Evolutionary conservation across 1,140 invertebrate species (phyloP).

Genomic region (Drosophila sturtevanti): DNA sequence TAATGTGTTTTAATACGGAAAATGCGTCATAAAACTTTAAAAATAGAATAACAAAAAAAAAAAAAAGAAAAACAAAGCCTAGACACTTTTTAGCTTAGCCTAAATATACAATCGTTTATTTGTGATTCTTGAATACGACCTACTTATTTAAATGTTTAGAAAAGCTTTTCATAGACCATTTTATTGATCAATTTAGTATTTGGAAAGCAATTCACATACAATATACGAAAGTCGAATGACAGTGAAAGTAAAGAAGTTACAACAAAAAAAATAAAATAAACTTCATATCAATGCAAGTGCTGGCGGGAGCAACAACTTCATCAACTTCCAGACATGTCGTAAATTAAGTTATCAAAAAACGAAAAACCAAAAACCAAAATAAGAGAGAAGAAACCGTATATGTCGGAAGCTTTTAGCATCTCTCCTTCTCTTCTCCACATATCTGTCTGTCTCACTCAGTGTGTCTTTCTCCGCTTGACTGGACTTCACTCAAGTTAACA

Average conservation of each 20-base stretch:
- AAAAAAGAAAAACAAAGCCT: background rate
- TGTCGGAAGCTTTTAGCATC: constrained; percentile 79
- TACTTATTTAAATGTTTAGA: background rate
- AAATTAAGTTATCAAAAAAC: constrained; percentile 76
- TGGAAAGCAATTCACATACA: constrained; percentile 64
- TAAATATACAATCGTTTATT: background rate
- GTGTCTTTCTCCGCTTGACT: constrained; percentile 5
- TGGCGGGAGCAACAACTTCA: constrained; percentile 56
- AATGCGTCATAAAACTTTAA: constrained; percentile 13
- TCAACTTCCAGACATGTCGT: constrained; percentile 64
- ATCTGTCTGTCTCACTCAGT: constrained; percentile 20
- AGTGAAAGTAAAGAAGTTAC: constrained; percentile 62
- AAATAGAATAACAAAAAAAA: background rate
- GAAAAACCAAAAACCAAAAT: constrained; percentile 5
- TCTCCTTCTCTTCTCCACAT: constrained; percentile 14
- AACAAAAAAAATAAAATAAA: background rate
- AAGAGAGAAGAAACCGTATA: constrained; percentile 10
- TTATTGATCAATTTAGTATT: constrained; percentile 21
- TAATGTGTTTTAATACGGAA: background rate
- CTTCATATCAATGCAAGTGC: constrained; percentile 55
- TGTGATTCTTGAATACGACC: background rate
- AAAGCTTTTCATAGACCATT: background rate
- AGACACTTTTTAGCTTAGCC: background rate
- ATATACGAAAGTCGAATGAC: constrained; percentile 47
- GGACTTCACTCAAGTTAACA: constrained; percentile 70